These are phyloP conservation scores for Neodiprion fabricii DNA, from an alignment of 1,140 invertebrate species.

Conservation along the genomic window DNA sequence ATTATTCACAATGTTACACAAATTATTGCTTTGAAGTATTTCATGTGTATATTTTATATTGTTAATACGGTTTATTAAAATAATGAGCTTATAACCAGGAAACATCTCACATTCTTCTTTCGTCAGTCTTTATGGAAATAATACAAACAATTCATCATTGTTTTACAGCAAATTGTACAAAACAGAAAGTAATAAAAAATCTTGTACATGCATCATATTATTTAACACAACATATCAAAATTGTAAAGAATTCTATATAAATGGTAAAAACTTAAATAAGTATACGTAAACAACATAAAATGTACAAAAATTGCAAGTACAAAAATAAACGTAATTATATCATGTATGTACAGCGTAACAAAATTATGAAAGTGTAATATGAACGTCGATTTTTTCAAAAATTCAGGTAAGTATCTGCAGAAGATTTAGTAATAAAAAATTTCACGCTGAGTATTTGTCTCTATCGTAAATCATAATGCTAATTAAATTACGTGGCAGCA, in stretches of 20 bases:
- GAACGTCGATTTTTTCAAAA: not conserved
- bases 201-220: not conserved
- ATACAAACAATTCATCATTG: not conserved
- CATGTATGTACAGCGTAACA: slow-evolving; percentile 2
- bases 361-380: not conserved
- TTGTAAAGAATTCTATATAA: slow-evolving; percentile 5
- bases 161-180: not conserved
- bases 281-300: slow-evolving; percentile 6
- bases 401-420: not conserved
- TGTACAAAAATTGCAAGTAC: slow-evolving; percentile 9
- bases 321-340: slow-evolving; percentile 7
- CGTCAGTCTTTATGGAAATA: slow-evolving; percentile 5
- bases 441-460: too few species aligned
- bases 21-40: slow-evolving; percentile 16
- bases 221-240: slow-evolving; percentile 13
- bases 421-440: too few species aligned
- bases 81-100: not conserved
- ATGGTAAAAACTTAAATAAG: not conserved
- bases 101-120: not conserved
- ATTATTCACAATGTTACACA: not conserved
- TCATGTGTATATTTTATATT: slow-evolving; percentile 14
- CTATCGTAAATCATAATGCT: too few species aligned
- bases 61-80: slow-evolving; percentile 10
- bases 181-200: not conserved
- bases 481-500: too few species aligned